Conservation (phyloP, 2,888 invertebrate genomes). For the Apamea crenata region DNA sequence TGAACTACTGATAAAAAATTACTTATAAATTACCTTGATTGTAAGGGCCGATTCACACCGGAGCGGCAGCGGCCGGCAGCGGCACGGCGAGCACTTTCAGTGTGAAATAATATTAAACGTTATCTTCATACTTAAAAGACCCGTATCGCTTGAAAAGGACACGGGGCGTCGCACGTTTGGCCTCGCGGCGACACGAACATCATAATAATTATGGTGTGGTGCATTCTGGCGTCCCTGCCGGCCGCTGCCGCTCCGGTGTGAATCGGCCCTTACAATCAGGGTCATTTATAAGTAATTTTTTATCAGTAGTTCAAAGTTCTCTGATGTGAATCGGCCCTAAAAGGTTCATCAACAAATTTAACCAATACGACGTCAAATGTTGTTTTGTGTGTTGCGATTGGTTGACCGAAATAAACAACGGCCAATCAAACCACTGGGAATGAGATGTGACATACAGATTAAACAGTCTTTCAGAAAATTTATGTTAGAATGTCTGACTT, state of each 20-base stretch:
- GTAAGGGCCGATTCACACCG: too few relatives aligned
- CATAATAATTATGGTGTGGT: too few relatives aligned
- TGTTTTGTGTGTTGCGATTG: neutral
- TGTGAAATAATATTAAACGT: too few relatives aligned
- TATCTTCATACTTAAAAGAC: too few relatives aligned
- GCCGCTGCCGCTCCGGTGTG: too few relatives aligned
- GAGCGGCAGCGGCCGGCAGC: too few relatives aligned
- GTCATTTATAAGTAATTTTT: neutral
- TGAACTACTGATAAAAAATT: conserved; percentile 19
- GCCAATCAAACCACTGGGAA: neutral
- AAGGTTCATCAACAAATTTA: neutral
- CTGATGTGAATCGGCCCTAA: conserved; percentile 20
- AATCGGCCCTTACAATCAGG: neutral
- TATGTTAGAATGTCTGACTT: neutral
- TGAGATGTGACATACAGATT: neutral
- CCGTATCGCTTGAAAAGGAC: too few relatives aligned
- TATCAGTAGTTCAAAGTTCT: conserved; percentile 29
- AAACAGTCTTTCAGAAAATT: neutral
- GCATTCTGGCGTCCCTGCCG: too few relatives aligned
- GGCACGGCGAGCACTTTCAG: too few relatives aligned
- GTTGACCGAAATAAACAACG: neutral
- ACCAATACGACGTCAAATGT: neutral
- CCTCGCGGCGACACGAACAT: too few relatives aligned
- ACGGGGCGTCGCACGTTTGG: too few relatives aligned
- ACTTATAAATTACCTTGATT: neutral